Conservation (phyloP, 2,888 invertebrate species). For the Synanthedon tipuliformis region DNA sequence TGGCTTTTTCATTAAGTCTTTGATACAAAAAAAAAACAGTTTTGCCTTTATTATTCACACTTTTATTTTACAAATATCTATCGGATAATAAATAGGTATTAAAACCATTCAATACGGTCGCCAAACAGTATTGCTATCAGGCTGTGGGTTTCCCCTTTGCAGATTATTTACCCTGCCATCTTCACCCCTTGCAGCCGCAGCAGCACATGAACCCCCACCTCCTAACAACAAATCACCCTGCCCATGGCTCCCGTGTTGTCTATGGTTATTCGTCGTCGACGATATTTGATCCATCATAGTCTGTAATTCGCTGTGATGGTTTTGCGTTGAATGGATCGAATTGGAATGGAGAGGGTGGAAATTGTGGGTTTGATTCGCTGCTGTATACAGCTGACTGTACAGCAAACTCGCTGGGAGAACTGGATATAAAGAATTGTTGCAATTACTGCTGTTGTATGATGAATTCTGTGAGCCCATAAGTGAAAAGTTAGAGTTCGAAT, state of each 20-base stretch:
- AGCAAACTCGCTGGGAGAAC: constrained; percentile 84
- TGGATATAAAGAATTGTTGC: constrained; percentile 80
- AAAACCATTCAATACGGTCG: constrained; percentile 73
- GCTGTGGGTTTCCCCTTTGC: constrained; percentile 72
- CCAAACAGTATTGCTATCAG: constrained; percentile 79
- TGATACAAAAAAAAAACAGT: no score
- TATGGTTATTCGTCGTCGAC: constrained; percentile 72
- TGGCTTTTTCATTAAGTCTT: not conserved
- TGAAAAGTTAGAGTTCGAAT: constrained; percentile 73
- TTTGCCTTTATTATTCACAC: no score
- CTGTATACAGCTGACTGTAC: constrained; percentile 86
- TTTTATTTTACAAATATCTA: no score
- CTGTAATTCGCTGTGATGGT: constrained; percentile 77
- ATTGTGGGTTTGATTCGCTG: constrained; percentile 80
- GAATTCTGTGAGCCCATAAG: constrained; percentile 73
- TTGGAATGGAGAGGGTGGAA: constrained; percentile 77
- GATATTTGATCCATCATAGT: constrained; percentile 82
- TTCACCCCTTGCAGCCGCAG: constrained; percentile 68
- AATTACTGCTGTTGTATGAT: constrained; percentile 72
- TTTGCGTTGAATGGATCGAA: constrained; percentile 73
- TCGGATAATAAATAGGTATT: not conserved
- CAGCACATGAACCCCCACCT: constrained; percentile 67
- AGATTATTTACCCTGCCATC: constrained; percentile 69
- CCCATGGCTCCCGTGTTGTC: constrained; percentile 53
- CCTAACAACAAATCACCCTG: constrained; percentile 63